Evolutionary conservation across 2,797 vertebrate genomes (phyloP).

Genomic region (Lutjanus campechanus): DNA sequence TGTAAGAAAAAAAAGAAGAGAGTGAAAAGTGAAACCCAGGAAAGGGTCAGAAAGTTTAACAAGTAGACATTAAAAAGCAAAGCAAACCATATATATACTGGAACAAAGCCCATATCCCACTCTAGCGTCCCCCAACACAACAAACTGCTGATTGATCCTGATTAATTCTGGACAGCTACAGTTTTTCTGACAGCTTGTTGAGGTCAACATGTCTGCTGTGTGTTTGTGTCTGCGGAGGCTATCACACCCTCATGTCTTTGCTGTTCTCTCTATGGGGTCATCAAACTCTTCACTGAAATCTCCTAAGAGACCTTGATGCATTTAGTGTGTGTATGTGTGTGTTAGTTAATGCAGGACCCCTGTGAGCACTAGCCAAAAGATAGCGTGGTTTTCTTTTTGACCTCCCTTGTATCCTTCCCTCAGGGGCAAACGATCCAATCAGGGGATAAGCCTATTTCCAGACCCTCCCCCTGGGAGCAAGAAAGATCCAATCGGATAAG

Average conservation of each 20-base stretch:
- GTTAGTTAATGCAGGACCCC: slow-evolving; percentile 49
- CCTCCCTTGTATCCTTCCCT: slow-evolving; percentile 81
- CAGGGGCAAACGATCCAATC: slow-evolving; percentile 81
- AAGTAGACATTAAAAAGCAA: not conserved
- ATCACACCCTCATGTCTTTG: slow-evolving; percentile 46
- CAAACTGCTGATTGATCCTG: slow-evolving; percentile 47
- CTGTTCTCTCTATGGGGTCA: slow-evolving; percentile 51
- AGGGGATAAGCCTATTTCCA: slow-evolving; percentile 83
- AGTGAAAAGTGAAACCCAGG: not conserved
- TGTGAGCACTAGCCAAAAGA: slow-evolving; percentile 62
- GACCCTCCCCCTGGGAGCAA: slow-evolving; percentile 76
- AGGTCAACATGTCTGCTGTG: slow-evolving; percentile 41
- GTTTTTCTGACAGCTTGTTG: slow-evolving; percentile 35
- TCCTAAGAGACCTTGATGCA: slow-evolving; percentile 59
- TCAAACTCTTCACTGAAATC: slow-evolving; percentile 63
- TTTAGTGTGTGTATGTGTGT: slow-evolving; percentile 50
- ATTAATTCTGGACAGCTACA: slow-evolving; percentile 33
- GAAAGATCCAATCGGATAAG: slow-evolving; percentile 81
- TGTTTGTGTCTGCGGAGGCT: slow-evolving; percentile 26
- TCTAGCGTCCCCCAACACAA: slow-evolving; percentile 4
- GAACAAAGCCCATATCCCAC: slow-evolving; percentile 1
- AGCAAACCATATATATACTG: not conserved
- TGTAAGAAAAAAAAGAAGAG: not conserved
- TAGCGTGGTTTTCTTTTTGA: slow-evolving; percentile 74
- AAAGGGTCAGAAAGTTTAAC: not conserved